Percentiles rank a stretch among this genome's conserved stretches.
Conservation (phyloP, 2,113 vertebrate genomes). For the Sardina pilchardus region DNA sequence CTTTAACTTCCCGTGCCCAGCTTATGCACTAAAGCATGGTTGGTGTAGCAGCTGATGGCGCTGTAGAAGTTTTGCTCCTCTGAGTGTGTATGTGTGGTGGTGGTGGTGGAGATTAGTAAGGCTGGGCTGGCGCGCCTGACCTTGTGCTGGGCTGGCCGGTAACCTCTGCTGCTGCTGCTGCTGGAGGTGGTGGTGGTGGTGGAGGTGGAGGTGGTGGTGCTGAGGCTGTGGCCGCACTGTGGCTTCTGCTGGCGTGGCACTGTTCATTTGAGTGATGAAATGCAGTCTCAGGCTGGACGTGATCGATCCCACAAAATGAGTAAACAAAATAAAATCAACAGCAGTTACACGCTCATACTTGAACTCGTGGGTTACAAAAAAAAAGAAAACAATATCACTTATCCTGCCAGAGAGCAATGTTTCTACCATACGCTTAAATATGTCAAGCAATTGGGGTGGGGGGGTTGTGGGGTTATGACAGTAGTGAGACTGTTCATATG, state of each 20-base stretch:
- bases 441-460: background rate
- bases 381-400: background rate
- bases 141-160: background rate
- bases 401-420: too few relatives aligned
- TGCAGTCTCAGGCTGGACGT: constrained; percentile 14
- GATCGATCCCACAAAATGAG: constrained; percentile 22
- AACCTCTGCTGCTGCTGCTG: constrained; percentile 3
- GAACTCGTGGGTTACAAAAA: background rate
- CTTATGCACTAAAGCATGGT: background rate
- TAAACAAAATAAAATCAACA: constrained; percentile 10
- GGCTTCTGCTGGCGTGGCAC: background rate
- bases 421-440: background rate
- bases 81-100: too few relatives aligned
- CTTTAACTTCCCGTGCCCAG: background rate
- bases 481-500: background rate
- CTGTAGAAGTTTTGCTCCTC: background rate
- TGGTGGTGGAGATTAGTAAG: background rate
- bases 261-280: constrained; percentile 24
- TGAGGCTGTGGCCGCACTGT: background rate
- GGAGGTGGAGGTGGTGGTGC: too few relatives aligned
- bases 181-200: too few relatives aligned
- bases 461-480: too few relatives aligned
- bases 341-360: background rate
- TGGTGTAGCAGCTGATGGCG: background rate
- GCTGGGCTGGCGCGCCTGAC: background rate